These are phyloP conservation scores for Python bivittatus DNA, from an alignment of 2,113 vertebrate genomes.

Conservation along the genomic window DNA sequence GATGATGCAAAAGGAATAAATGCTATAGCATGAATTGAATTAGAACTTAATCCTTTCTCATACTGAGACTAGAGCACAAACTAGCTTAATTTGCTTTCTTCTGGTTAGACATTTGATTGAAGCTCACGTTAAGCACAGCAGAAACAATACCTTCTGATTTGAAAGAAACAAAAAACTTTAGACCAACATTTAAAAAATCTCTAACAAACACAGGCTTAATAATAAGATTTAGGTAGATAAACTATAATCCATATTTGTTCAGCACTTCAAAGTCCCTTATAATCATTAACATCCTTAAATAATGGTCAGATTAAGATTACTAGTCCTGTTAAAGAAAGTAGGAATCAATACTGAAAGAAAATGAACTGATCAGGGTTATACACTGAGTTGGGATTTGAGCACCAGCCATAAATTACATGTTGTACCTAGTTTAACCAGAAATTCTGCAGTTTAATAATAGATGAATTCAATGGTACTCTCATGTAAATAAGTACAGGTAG, in stretches of 20 bases:
- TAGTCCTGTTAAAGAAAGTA: neutral
- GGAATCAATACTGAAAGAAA: neutral
- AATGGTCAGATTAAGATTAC: neutral
- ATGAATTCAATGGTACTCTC: neutral
- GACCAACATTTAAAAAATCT: neutral
- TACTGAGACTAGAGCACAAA: conserved; percentile 6
- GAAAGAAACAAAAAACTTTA: neutral
- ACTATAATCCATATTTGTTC: conserved; percentile 4
- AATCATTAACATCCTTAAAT: conserved; percentile 5
- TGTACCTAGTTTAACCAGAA: neutral
- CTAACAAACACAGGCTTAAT: neutral
- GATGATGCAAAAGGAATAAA: neutral
- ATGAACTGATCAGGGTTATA: neutral
- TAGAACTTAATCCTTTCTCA: conserved; percentile 30
- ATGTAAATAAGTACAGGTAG: neutral
- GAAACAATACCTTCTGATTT: neutral
- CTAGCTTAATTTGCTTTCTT: neutral
- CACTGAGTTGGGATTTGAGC: neutral
- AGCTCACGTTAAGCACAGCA: conserved; percentile 34
- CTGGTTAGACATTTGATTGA: conserved; percentile 21
- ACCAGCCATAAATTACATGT: neutral
- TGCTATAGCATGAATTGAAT: conserved; percentile 29
- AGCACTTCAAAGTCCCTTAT: conserved; percentile 8
- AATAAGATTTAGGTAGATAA: conserved; percentile 2
- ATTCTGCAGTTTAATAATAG: neutral